A percentile compares a stretch with the other conserved stretches of the same genome.
phyloP scores from a whole-genome alignment of 2,797 vertebrate genomes.

The Helarctos malayanus region DNA sequence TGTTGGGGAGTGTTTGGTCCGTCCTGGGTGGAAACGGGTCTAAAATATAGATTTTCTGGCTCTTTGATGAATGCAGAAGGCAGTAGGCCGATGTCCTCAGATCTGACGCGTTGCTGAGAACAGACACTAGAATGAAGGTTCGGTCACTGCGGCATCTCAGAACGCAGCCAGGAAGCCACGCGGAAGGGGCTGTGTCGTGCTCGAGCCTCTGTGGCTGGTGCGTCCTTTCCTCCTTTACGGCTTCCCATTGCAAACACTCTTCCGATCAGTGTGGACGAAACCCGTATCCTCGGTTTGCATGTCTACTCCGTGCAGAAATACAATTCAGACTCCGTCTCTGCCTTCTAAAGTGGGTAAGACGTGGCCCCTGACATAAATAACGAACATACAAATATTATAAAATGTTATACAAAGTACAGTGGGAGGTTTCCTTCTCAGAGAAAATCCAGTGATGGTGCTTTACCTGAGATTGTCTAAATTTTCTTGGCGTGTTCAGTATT shows the following conservation, averaged over 20 bases:
- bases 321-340: slow-evolving; percentile 12
- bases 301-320: background rate
- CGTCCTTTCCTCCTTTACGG: background rate
- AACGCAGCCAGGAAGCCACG: background rate
- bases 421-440: background rate
- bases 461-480: background rate
- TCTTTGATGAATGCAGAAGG: background rate
- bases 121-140: background rate
- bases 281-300: background rate
- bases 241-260: background rate
- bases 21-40: background rate
- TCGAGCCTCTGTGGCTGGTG: background rate
- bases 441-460: background rate
- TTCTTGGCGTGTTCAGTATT: background rate
- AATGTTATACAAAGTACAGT: background rate
- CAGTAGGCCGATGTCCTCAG: background rate
- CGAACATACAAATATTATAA: background rate
- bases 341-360: background rate
- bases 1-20: background rate
- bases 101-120: background rate
- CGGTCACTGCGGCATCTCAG: background rate
- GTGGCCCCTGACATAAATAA: background rate
- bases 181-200: background rate
- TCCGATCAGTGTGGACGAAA: background rate
- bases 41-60: background rate